Conservation (phyloP, 1,140 invertebrate species). For the Drosophila arawakana region DNA sequence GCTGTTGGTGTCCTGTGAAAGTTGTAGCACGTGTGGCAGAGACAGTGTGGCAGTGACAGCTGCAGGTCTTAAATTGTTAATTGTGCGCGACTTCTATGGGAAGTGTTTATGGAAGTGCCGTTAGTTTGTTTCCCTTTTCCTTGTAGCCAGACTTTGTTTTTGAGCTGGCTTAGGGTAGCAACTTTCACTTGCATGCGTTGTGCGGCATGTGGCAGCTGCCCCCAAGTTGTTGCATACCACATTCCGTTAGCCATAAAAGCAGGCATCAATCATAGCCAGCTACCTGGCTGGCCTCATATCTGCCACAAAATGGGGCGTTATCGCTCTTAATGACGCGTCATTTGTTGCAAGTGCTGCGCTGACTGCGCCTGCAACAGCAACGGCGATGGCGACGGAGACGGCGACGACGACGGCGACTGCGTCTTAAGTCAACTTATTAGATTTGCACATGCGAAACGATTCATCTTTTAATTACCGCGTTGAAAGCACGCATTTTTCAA, state of each 20-base stretch:
- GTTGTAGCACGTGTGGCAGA: conserved; percentile 40
- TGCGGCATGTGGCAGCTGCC: conserved; percentile 5
- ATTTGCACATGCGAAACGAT: conserved; percentile 74
- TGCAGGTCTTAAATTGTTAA: conserved; percentile 7
- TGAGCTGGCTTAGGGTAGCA: conserved; percentile 14
- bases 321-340: conserved; percentile 82
- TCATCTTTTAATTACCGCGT: conserved; percentile 84
- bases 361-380: not conserved
- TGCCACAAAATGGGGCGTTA: conserved; percentile 77
- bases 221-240: conserved; percentile 19
- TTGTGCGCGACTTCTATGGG: conserved; percentile 15
- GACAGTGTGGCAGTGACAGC: conserved; percentile 19
- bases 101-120: conserved; percentile 46
- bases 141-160: not conserved
- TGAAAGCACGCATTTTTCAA: conserved; percentile 82
- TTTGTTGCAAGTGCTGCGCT: conserved; percentile 58
- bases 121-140: conserved; percentile 57
- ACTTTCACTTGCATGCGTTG: conserved; percentile 31
- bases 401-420: not conserved
- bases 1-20: conserved; percentile 28
- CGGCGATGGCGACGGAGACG: not conserved
- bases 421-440: conserved; percentile 55
- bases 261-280: conserved; percentile 75
- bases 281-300: conserved; percentile 29
- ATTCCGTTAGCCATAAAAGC: conserved; percentile 67